These are phyloP conservation scores for Parotia lawesii DNA, from an alignment of 2,113 vertebrate genomes.

Conservation along the genomic window DNA sequence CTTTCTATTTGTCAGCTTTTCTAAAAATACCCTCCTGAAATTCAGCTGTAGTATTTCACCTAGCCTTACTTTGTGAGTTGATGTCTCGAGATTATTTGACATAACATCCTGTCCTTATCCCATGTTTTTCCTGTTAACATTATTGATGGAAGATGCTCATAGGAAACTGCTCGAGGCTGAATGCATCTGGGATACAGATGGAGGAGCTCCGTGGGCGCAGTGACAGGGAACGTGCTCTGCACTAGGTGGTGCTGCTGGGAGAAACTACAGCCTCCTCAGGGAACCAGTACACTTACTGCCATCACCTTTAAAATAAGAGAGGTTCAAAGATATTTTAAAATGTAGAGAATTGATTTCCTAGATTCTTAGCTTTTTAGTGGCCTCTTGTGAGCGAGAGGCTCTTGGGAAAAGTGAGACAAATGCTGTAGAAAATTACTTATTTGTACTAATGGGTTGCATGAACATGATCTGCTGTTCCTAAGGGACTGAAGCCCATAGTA, in stretches of 20 bases:
- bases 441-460: not conserved
- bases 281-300: not conserved
- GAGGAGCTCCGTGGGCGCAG: not conserved
- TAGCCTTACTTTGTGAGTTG: not conserved
- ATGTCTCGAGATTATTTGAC: not conserved
- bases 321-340: not conserved
- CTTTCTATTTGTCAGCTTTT: not conserved
- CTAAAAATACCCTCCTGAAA: not conserved
- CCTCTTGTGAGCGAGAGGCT: not conserved
- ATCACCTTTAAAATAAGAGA: not conserved
- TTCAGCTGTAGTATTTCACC: not conserved
- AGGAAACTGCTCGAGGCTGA: not conserved
- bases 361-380: not conserved
- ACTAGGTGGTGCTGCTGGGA: constrained; percentile 30
- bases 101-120: not conserved
- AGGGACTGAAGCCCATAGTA: not conserved
- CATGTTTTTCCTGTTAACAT: not conserved
- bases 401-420: not conserved
- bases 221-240: not conserved
- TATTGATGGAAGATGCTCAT: not conserved
- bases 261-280: not conserved
- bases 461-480: not conserved
- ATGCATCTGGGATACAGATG: constrained; percentile 12
- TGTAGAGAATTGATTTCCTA: not conserved
- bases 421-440: not conserved